Conservation (phyloP, 2,888 invertebrate genomes). For the Sussaba pulchella region DNA sequence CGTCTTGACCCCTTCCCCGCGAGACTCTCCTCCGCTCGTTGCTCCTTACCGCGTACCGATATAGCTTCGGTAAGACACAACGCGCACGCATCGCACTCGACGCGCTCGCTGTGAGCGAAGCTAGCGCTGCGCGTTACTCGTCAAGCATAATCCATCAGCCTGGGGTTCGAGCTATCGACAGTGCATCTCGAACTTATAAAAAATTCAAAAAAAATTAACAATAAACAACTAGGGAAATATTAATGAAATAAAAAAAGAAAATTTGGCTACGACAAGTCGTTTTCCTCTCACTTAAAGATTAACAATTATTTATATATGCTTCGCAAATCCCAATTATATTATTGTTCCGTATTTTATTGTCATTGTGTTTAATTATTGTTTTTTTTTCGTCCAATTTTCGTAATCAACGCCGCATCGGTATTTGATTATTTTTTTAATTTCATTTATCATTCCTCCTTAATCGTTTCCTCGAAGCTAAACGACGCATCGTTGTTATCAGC, state of each 20-base stretch:
- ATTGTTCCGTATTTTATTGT: not conserved
- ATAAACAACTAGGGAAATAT: no score
- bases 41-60: conserved; percentile 61
- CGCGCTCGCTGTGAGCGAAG: no score
- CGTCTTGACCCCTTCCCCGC: conserved; percentile 2
- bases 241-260: conserved; percentile 52
- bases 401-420: not conserved
- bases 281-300: conserved; percentile 58
- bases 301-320: conserved; percentile 55
- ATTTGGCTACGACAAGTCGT: conserved; percentile 42
- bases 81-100: conserved; percentile 33
- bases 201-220: conserved; percentile 69
- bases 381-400: not conserved
- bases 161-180: conserved; percentile 28
- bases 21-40: conserved; percentile 55
- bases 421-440: conserved; percentile 13
- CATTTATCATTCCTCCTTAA: no score
- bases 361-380: no score
- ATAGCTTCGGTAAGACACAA: conserved; percentile 61
- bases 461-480: not conserved
- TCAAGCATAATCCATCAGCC: conserved; percentile 47
- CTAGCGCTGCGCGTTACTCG: conserved; percentile 45
- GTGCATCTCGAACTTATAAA: conserved; percentile 56
- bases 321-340: conserved; percentile 7
- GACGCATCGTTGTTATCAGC: conserved; percentile 31